These are phyloP conservation scores for Odontothrips loti DNA, from an alignment of 2,888 invertebrate genomes.

Conservation along the genomic window DNA sequence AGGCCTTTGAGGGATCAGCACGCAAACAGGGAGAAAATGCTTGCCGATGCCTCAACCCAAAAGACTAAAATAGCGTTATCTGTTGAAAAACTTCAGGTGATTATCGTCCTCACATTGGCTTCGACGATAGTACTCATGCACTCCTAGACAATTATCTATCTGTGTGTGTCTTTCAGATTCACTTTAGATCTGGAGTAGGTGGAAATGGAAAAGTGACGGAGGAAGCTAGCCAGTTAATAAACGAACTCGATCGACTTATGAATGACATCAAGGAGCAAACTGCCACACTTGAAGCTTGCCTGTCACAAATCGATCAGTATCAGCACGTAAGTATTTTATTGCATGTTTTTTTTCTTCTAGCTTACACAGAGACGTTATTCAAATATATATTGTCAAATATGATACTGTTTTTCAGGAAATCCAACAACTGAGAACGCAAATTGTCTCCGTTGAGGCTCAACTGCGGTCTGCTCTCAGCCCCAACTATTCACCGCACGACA, in stretches of 20 bases:
- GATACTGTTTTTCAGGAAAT: constrained; percentile 62
- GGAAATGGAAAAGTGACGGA: constrained; percentile 71
- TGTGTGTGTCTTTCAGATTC: constrained; percentile 57
- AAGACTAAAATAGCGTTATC: constrained; percentile 84
- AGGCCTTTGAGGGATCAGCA: constrained; percentile 84
- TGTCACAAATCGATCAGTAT: constrained; percentile 81
- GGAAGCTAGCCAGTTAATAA: constrained; percentile 64
- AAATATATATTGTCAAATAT: no score
- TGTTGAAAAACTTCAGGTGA: constrained; percentile 84
- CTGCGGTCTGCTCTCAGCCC: constrained; percentile 77
- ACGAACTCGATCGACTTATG: constrained; percentile 63
- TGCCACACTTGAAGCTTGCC: constrained; percentile 65
- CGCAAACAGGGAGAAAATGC: constrained; percentile 76
- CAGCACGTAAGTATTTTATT: constrained; percentile 55
- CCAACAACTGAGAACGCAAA: constrained; percentile 74
- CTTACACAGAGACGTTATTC: no score
- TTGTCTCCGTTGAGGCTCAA: constrained; percentile 83
- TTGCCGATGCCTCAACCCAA: constrained; percentile 82
- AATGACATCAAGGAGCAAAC: constrained; percentile 61
- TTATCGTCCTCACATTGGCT: constrained; percentile 39
- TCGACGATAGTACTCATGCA: neutral
- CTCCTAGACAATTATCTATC: neutral
- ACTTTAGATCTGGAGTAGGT: constrained; percentile 81
- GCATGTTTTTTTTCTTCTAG: neutral
- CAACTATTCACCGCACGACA: constrained; percentile 75